phyloP scores from a whole-genome alignment of 2,888 invertebrate genomes.

The Periphyllus acericola region DNA sequence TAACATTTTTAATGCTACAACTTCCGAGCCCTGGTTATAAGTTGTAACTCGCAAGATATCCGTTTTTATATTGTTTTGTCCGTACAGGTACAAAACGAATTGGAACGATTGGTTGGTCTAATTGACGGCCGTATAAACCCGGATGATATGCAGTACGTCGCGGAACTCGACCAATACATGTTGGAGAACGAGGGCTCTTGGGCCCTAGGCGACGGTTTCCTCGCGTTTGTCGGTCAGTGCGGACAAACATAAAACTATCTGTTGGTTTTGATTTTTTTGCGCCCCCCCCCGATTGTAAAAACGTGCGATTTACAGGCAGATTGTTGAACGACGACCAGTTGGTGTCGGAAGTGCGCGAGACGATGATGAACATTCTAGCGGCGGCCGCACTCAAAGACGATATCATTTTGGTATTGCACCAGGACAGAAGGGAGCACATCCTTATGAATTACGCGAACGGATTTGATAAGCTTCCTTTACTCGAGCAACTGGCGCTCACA shows the following conservation, averaged over 20 bases:
- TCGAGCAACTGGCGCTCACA: conserved; percentile 83
- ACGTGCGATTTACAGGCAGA: conserved; percentile 69
- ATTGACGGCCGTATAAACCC: conserved; percentile 78
- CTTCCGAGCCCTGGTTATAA: too few relatives aligned
- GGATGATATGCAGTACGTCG: conserved; percentile 80
- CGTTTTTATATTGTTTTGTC: too few relatives aligned
- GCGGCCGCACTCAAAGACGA: conserved; percentile 87
- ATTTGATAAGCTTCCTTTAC: conserved; percentile 78
- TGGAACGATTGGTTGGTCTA: conserved; percentile 76
- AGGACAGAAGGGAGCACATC: conserved; percentile 87
- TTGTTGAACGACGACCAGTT: conserved; percentile 74
- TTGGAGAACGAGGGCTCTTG: conserved; percentile 90
- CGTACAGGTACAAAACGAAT: conserved; percentile 76
- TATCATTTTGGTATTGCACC: conserved; percentile 87
- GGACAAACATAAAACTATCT: not conserved
- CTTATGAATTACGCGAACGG: conserved; percentile 87
- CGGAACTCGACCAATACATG: conserved; percentile 88
- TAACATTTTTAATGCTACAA: too few relatives aligned
- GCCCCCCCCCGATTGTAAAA: not conserved
- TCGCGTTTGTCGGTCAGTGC: conserved; percentile 79
- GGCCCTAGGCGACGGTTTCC: conserved; percentile 90
- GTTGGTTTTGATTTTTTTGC: not conserved
- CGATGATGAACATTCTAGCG: conserved; percentile 78
- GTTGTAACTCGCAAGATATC: too few relatives aligned
- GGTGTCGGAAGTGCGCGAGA: conserved; percentile 73